Percentiles rank a stretch among this genome's conserved stretches.
These are phyloP conservation scores for Drosophila monieri DNA, from an alignment of 2,888 invertebrate species.

Conservation along the genomic window DNA sequence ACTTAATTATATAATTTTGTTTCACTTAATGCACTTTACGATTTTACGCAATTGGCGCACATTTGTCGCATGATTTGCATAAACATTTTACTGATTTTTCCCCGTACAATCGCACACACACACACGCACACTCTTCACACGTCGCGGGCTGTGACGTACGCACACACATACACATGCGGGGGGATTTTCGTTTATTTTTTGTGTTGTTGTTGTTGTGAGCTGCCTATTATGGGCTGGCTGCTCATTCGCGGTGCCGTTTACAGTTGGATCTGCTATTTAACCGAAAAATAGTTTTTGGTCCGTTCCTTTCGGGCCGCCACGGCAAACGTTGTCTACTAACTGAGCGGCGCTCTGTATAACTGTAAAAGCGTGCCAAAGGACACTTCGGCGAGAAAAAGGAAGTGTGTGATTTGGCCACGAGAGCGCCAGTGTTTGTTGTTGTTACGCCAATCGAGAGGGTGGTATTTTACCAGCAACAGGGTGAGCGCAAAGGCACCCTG, in stretches of 20 bases:
- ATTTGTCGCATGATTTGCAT: slow-evolving; percentile 58
- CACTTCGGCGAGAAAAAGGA: not conserved
- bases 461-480: slow-evolving; percentile 1
- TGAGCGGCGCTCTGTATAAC: slow-evolving; percentile 46
- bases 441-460: not conserved
- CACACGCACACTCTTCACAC: slow-evolving; percentile 17
- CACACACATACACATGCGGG: slow-evolving; percentile 32
- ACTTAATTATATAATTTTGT: slow-evolving; percentile 68
- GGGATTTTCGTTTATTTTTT: slow-evolving; percentile 19
- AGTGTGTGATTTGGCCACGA: slow-evolving; percentile 6
- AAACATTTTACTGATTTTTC: slow-evolving; percentile 59
- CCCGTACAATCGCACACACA: slow-evolving; percentile 34
- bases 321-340: slow-evolving; percentile 46
- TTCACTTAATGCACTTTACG: slow-evolving; percentile 43
- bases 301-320: slow-evolving; percentile 45
- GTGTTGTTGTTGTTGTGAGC: not conserved
- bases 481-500: slow-evolving; percentile 5
- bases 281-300: slow-evolving; percentile 32
- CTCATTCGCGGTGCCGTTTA: slow-evolving; percentile 34
- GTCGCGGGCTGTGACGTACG: slow-evolving; percentile 37
- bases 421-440: slow-evolving; percentile 2
- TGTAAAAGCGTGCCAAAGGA: slow-evolving; percentile 34
- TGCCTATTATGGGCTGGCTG: slow-evolving; percentile 30
- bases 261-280: slow-evolving; percentile 28
- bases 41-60: slow-evolving; percentile 53